Percentiles rank a stretch among this genome's conserved stretches.
phyloP scores from a whole-genome alignment of 2,797 vertebrate species.

The Arctocebus calabarensis region DNA sequence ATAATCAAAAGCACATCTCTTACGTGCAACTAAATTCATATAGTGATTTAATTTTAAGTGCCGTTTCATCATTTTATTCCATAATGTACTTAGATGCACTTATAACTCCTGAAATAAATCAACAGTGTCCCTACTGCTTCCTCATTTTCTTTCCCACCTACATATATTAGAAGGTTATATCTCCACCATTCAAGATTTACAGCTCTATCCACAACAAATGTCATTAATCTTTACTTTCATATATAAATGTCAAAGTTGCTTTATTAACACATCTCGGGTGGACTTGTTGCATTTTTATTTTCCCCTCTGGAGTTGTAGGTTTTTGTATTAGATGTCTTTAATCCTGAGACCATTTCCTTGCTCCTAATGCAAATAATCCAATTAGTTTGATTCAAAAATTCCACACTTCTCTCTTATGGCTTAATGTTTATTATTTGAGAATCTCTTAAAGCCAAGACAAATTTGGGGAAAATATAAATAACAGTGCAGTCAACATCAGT shows the following conservation, averaged over 20 bases:
- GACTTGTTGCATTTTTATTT: constrained; percentile 85
- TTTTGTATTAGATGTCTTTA: constrained; percentile 17
- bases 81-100: constrained; percentile 55
- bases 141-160: constrained; percentile 39
- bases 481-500: background rate
- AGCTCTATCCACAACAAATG: background rate
- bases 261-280: constrained; percentile 21
- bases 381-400: constrained; percentile 71
- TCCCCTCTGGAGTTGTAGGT: constrained; percentile 57
- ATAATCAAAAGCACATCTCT: constrained; percentile 62
- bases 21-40: background rate
- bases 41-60: constrained; percentile 47
- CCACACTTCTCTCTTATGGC: constrained; percentile 50
- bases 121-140: background rate
- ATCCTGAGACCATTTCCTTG: constrained; percentile 64
- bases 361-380: constrained; percentile 68
- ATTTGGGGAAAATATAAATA: constrained; percentile 51
- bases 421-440: constrained; percentile 54
- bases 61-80: constrained; percentile 23
- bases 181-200: background rate
- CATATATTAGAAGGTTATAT: constrained; percentile 45
- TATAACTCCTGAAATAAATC: constrained; percentile 64
- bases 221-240: constrained; percentile 42
- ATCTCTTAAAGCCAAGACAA: constrained; percentile 60
- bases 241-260: background rate